A percentile compares a stretch with the other conserved stretches of the same genome.
These are phyloP conservation scores for Guaruba guarouba DNA, from an alignment of 2,113 vertebrate genomes.

Conservation along the genomic window DNA sequence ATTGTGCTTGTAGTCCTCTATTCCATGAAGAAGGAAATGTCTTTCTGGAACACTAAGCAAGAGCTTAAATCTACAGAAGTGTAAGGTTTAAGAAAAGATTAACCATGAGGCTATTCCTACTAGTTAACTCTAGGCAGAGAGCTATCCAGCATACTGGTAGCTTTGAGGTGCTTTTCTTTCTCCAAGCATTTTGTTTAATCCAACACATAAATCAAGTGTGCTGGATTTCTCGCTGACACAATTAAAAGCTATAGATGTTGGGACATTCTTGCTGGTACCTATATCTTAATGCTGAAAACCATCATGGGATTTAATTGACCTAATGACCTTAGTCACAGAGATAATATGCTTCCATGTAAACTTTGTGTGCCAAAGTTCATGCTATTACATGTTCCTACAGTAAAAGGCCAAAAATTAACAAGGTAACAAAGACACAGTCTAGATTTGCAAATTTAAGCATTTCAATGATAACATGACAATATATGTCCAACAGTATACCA, in stretches of 20 bases:
- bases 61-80: neutral
- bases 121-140: neutral
- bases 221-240: neutral
- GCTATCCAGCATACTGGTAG: neutral
- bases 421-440: neutral
- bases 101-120: neutral
- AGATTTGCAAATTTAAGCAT: neutral
- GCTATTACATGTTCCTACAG: neutral
- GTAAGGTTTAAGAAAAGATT: neutral
- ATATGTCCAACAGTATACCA: neutral
- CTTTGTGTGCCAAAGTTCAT: accelerated
- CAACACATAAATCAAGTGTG: neutral
- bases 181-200: neutral
- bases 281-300: neutral
- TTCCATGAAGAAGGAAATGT: neutral
- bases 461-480: neutral
- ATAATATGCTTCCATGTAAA: neutral
- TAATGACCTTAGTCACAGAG: neutral
- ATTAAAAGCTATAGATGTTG: neutral
- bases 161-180: neutral
- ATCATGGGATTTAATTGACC: neutral
- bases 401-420: neutral
- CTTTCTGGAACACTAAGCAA: neutral
- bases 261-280: neutral
- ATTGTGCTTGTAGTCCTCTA: neutral